Evolutionary conservation across 2,797 vertebrate species (phyloP).

Genomic region (Acanthopagrus latus): DNA sequence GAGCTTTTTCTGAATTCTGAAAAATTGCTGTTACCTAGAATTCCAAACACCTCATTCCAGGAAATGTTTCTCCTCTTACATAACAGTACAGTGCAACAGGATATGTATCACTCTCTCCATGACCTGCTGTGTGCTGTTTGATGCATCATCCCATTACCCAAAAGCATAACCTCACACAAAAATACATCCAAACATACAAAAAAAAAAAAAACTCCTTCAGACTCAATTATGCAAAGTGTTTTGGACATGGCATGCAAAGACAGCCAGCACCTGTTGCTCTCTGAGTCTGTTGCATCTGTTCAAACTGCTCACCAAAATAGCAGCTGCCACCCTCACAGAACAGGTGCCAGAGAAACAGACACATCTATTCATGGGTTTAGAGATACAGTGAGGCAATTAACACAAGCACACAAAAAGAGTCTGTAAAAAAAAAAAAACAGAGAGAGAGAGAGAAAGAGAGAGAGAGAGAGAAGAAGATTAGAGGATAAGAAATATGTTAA

Average conservation of each 20-base stretch:
- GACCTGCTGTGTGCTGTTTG: background rate
- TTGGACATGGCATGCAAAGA: constrained; percentile 20
- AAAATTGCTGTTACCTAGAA: background rate
- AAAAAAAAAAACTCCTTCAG: constrained; percentile 6
- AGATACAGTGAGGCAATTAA: background rate
- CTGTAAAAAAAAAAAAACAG: background rate
- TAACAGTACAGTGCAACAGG: background rate
- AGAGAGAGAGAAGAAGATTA: background rate
- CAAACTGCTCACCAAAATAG: constrained; percentile 50
- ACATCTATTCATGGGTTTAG: constrained; percentile 14
- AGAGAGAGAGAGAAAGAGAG: background rate
- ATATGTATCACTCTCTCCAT: background rate
- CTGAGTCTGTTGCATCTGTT: constrained; percentile 56
- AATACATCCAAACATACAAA: background rate
- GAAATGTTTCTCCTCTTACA: constrained; percentile 6
- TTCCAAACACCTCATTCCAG: constrained; percentile 2
- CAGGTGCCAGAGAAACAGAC: constrained; percentile 26
- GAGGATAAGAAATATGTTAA: constrained; percentile 1
- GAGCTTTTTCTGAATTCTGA: background rate
- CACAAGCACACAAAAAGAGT: background rate
- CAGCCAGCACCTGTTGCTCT: constrained; percentile 65
- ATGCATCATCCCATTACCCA: constrained; percentile 3
- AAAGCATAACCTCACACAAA: constrained; percentile 6
- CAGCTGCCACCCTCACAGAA: constrained; percentile 56
- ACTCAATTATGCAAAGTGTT: constrained; percentile 30